A percentile compares a stretch with the other conserved stretches of the same genome.
Conservation (phyloP, 2,888 invertebrate genomes). For the Polymixis lichenea region DNA sequence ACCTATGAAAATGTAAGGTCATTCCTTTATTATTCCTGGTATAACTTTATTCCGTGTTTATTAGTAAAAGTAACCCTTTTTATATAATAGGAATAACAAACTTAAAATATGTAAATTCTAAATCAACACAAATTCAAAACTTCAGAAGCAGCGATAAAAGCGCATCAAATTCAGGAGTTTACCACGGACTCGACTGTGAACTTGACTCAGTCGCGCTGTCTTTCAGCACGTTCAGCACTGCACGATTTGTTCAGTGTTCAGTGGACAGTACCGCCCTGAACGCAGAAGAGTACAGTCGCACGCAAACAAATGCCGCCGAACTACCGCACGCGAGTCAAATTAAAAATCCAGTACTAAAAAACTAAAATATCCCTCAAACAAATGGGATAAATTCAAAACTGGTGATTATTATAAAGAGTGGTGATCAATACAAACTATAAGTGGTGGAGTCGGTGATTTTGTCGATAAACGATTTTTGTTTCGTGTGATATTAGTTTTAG, state of each 20-base stretch:
- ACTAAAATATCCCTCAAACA: constrained; percentile 64
- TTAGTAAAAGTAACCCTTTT: too few relatives aligned
- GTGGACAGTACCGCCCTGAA: constrained; percentile 57
- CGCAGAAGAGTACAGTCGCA: constrained; percentile 51
- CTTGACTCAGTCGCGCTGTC: constrained; percentile 15
- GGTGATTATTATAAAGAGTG: constrained; percentile 57
- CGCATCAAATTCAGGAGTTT: constrained; percentile 26
- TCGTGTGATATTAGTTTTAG: constrained; percentile 87
- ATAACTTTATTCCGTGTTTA: too few relatives aligned
- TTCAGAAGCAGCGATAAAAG: constrained; percentile 3
- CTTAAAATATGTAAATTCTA: background rate
- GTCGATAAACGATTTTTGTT: constrained; percentile 67
- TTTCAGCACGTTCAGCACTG: constrained; percentile 54
- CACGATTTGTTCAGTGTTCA: background rate
- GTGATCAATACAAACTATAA: constrained; percentile 45
- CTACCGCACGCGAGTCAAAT: constrained; percentile 84
- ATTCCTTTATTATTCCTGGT: too few relatives aligned
- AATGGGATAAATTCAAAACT: constrained; percentile 81
- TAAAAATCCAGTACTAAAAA: constrained; percentile 74
- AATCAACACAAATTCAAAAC: background rate
- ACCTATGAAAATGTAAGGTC: too few relatives aligned
- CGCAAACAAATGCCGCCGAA: constrained; percentile 81
- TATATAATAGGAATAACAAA: background rate
- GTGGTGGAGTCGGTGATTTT: constrained; percentile 57
- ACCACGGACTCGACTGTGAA: background rate